A percentile compares a stretch with the other conserved stretches of the same genome.
Evolutionary conservation across 2,888 invertebrate genomes (phyloP).

Genomic region (Chaitophorus viminalis): DNA sequence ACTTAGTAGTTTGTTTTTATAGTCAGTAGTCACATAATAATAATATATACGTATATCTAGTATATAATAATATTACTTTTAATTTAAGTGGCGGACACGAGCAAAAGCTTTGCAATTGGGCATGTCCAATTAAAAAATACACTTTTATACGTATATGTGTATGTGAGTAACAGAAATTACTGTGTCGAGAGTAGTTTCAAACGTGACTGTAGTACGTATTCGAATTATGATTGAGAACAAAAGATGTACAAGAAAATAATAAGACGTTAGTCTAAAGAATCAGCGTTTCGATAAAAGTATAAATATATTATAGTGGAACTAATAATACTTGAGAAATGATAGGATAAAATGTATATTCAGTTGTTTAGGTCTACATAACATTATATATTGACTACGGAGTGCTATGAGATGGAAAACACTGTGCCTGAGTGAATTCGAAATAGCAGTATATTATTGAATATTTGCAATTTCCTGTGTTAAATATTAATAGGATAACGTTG

Average conservation of each 20-base stretch:
- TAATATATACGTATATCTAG: background rate
- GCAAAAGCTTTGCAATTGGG: background rate
- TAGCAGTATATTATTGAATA: constrained; percentile 21
- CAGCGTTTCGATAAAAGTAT: background rate
- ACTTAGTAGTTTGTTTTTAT: background rate
- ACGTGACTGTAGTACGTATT: constrained; percentile 17
- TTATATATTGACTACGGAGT: background rate
- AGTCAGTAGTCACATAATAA: too few relatives aligned
- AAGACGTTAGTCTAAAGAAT: constrained; percentile 25
- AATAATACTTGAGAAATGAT: constrained; percentile 18
- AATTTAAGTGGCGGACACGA: background rate
- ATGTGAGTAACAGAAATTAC: background rate
- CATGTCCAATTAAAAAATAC: constrained; percentile 23
- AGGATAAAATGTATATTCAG: constrained; percentile 2
- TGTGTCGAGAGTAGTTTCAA: background rate
- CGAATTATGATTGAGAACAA: background rate
- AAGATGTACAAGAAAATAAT: constrained; percentile 22
- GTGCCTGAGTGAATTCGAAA: background rate
- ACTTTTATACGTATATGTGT: background rate
- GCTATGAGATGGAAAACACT: background rate
- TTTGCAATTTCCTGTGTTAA: background rate
- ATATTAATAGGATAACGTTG: background rate
- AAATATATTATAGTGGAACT: background rate
- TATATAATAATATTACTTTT: background rate
- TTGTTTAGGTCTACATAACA: background rate